A percentile compares a stretch with the other conserved stretches of the same genome.
Evolutionary conservation across 2,888 invertebrate species (phyloP).

Genomic region (Chorisops tibialis): DNA sequence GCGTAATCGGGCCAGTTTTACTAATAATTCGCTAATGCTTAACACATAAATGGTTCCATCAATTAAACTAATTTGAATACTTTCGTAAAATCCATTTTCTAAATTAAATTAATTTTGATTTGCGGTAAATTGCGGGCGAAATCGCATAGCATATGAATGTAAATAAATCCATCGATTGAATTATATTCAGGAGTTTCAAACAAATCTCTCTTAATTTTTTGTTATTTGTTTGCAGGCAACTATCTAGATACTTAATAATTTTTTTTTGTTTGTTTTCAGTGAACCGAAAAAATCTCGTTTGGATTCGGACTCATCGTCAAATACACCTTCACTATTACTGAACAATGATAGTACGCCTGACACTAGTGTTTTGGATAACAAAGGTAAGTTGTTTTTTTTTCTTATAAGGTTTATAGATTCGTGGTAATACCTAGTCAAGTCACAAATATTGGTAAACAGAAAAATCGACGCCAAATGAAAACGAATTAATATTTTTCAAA

Average conservation of each 20-base stretch:
- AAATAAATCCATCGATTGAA: not conserved
- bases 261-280: conserved; percentile 38
- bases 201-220: not conserved
- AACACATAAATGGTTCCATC: not conserved
- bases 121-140: conserved; percentile 18
- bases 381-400: conserved; percentile 54
- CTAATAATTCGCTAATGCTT: not conserved
- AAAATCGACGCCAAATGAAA: no score
- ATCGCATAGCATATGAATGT: conserved; percentile 16
- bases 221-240: no score
- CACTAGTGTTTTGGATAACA: conserved; percentile 51
- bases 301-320: conserved; percentile 39
- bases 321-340: conserved; percentile 39
- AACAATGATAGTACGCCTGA: conserved; percentile 34
- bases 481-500: no score
- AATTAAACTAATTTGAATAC: not conserved
- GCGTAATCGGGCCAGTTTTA: not conserved
- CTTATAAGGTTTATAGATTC: conserved; percentile 35
- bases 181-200: not conserved
- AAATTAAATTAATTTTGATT: conserved; percentile 20
- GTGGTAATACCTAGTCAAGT: no score
- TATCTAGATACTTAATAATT: conserved; percentile 2
- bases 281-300: conserved; percentile 50
- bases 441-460: no score
- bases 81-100: conserved; percentile 9